These are phyloP conservation scores for Drosophila seguyi DNA, from an alignment of 1,140 invertebrate species.

Conservation along the genomic window DNA sequence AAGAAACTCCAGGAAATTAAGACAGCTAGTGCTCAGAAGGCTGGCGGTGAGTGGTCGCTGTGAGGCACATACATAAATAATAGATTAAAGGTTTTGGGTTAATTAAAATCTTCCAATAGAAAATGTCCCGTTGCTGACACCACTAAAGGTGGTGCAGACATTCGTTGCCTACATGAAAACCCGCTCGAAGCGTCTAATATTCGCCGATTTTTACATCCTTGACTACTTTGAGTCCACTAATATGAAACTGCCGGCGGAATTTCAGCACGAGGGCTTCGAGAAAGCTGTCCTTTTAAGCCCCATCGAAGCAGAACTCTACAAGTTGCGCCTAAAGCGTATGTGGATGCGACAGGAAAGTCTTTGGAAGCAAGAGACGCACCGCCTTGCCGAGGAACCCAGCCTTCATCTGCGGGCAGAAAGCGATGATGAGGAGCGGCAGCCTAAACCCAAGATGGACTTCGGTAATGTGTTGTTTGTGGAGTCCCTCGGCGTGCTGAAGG, in stretches of 20 bases:
- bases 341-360: background rate
- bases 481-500: background rate
- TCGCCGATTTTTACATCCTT: background rate
- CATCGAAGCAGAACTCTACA: background rate
- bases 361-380: background rate
- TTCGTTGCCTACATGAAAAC: background rate
- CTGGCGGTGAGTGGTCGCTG: background rate
- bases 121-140: background rate
- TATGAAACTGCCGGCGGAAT: background rate
- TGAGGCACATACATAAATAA: too few species aligned
- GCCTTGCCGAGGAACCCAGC: background rate
- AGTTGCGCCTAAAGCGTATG: background rate
- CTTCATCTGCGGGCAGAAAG: background rate
- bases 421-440: background rate
- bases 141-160: background rate
- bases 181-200: background rate
- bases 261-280: background rate
- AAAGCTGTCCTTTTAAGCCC: too few species aligned
- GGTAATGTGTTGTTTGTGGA: background rate
- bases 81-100: slow-evolving; percentile 86
- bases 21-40: background rate
- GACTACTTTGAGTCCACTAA: too few species aligned
- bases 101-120: background rate
- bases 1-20: background rate
- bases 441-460: background rate